phyloP scores from a whole-genome alignment of 2,113 vertebrate genomes.

The Hippopotamus amphibius region DNA sequence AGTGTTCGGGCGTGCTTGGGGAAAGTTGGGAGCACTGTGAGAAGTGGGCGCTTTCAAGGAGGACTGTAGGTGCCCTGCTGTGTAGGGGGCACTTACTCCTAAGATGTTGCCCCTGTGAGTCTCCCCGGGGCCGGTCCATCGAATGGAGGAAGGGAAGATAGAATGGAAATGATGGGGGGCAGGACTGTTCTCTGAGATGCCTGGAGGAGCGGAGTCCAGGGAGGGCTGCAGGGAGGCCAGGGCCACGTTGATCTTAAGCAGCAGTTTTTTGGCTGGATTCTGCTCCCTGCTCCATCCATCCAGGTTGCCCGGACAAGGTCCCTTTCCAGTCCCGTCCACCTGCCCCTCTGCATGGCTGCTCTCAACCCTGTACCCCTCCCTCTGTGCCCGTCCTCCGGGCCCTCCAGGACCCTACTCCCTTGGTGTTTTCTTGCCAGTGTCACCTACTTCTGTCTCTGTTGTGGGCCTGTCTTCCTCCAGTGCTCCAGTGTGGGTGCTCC shows the following conservation, averaged over 20 bases:
- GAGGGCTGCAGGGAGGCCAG: background rate
- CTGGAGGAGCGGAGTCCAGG: background rate
- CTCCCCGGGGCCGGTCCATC: background rate
- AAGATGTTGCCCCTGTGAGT: background rate
- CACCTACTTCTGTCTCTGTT: background rate
- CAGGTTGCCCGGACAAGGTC: background rate
- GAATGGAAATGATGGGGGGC: too few relatives aligned
- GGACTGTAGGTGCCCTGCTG: background rate
- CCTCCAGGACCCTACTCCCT: background rate
- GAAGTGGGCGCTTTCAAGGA: background rate
- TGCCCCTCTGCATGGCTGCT: background rate
- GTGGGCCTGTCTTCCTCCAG: background rate
- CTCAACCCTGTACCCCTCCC: background rate
- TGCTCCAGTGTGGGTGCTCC: fast-evolving
- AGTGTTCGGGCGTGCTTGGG: background rate
- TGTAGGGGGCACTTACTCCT: background rate
- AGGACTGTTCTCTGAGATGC: background rate
- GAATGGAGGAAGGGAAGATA: background rate
- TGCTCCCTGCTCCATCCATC: background rate
- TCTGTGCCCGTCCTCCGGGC: fast-evolving
- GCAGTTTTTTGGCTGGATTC: background rate
- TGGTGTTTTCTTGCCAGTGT: background rate
- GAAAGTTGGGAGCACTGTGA: background rate
- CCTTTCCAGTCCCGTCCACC: background rate
- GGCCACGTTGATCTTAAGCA: background rate